Conservation (phyloP, 2,113 vertebrate genomes). For the Chaenogobius annularis region DNA sequence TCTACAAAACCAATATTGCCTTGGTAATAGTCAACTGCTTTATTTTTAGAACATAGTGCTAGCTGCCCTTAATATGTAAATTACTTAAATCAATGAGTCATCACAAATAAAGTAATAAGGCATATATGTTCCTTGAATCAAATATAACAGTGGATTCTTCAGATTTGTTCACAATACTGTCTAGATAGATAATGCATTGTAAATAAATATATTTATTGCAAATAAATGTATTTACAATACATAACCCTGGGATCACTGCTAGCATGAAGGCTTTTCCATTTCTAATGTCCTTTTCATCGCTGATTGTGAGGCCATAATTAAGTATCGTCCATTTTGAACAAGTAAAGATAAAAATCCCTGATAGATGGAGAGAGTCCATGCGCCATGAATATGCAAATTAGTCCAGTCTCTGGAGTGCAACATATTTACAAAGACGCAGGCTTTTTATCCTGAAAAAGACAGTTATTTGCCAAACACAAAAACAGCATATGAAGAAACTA, state of each 20-base stretch:
- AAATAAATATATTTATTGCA: neutral
- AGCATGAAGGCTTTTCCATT: neutral
- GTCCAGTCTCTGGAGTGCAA: conserved; percentile 28
- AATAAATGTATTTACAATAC: too few relatives aligned
- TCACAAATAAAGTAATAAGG: neutral
- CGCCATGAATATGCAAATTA: conserved; percentile 34
- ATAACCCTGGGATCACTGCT: neutral
- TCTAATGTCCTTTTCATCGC: neutral
- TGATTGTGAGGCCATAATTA: conserved; percentile 10
- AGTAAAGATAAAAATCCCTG: conserved; percentile 13
- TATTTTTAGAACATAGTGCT: neutral
- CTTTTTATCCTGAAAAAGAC: conserved; percentile 6
- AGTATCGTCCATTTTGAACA: neutral
- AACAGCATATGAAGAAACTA: neutral
- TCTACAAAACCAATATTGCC: neutral
- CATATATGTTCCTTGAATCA: neutral
- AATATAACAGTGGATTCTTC: neutral
- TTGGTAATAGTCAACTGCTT: neutral
- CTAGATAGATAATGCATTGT: neutral
- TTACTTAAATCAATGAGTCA: neutral
- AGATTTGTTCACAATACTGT: neutral
- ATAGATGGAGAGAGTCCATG: conserved; percentile 15
- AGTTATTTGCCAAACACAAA: neutral
- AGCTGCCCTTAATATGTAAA: neutral
- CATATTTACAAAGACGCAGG: conserved; percentile 4